Percentiles rank a stretch among this genome's conserved stretches.
phyloP scores from a whole-genome alignment of 2,888 invertebrate species.

The Vandiemenella viatica region DNA sequence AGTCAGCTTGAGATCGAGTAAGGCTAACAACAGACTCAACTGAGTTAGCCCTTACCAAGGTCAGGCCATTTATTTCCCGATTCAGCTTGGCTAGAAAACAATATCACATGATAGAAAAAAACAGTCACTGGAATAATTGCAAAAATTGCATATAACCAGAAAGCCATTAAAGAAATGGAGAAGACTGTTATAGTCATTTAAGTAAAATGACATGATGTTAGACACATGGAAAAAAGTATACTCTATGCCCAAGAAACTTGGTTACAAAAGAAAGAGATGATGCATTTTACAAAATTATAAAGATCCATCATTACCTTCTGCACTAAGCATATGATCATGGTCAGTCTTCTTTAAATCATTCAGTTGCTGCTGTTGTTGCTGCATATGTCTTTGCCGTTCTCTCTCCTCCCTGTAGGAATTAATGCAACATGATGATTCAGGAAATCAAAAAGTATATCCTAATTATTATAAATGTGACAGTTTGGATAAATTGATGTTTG shows the following conservation, averaged over 20 bases:
- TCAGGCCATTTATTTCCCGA: slow-evolving; percentile 12
- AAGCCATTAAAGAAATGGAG: background rate
- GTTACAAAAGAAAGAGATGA: too few relatives aligned
- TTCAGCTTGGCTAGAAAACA: slow-evolving; percentile 8
- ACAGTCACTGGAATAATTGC: too few relatives aligned
- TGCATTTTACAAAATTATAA: too few relatives aligned
- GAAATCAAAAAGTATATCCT: background rate
- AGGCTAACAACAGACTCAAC: slow-evolving; percentile 26
- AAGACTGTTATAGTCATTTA: too few relatives aligned
- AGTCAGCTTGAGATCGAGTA: slow-evolving; percentile 17
- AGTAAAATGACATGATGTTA: too few relatives aligned
- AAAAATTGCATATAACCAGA: too few relatives aligned
- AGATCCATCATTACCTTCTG: slow-evolving; percentile 8
- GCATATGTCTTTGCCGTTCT: slow-evolving; percentile 21
- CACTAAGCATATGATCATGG: slow-evolving; percentile 13
- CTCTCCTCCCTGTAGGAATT: slow-evolving; percentile 20
- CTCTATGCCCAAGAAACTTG: too few relatives aligned
- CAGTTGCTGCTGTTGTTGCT: slow-evolving; percentile 19
- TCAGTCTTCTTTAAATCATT: slow-evolving; percentile 17
- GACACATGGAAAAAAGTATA: too few relatives aligned
- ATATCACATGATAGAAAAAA: background rate
- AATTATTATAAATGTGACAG: background rate
- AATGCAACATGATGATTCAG: background rate
- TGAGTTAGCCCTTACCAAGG: slow-evolving; percentile 27
- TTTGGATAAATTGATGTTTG: too few relatives aligned